A percentile compares a stretch with the other conserved stretches of the same genome.
These are phyloP conservation scores for Pseudobourletiella spinata DNA, from an alignment of 1,140 invertebrate genomes.

Conservation along the genomic window DNA sequence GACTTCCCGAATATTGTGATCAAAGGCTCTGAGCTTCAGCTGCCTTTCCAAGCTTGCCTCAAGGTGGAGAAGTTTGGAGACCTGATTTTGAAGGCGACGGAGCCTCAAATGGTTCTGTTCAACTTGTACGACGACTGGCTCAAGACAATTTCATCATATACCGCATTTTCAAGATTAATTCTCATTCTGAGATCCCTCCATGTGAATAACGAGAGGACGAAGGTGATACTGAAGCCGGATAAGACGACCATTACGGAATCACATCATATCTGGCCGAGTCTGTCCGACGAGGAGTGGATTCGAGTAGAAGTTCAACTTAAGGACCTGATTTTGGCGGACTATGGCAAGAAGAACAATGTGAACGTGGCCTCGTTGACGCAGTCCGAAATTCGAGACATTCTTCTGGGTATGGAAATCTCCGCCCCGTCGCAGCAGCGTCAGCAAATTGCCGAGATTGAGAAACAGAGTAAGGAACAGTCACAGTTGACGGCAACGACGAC, in stretches of 20 bases:
- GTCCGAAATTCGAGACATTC: slow-evolving; percentile 98
- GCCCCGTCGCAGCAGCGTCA: slow-evolving; percentile 96
- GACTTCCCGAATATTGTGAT: slow-evolving; percentile 99
- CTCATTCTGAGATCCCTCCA: slow-evolving; percentile 93
- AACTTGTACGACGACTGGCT: slow-evolving; percentile 99
- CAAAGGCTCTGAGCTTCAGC: slow-evolving; percentile 95
- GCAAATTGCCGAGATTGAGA: slow-evolving; percentile 99
- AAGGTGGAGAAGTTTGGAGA: slow-evolving; percentile 99
- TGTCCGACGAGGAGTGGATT: slow-evolving; percentile 98
- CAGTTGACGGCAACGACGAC: slow-evolving; percentile 97
- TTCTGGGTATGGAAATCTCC: slow-evolving; percentile 99
- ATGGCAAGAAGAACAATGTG: slow-evolving; percentile 99
- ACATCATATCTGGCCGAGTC: slow-evolving; percentile 98
- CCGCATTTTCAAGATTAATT: slow-evolving; percentile 94
- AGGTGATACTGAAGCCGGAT: slow-evolving; percentile 96
- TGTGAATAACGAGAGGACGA: slow-evolving; percentile 98
- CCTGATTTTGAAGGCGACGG: slow-evolving; percentile 96
- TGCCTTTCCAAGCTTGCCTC: slow-evolving; percentile 98
- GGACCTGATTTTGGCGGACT: slow-evolving; percentile 96
- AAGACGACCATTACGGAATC: slow-evolving; percentile 97
- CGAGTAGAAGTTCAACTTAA: slow-evolving; percentile 98
- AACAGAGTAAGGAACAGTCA: slow-evolving; percentile 98
- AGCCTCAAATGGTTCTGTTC: slow-evolving; percentile 99
- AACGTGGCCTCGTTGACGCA: slow-evolving; percentile 98
- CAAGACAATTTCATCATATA: slow-evolving; percentile 91